phyloP scores from a whole-genome alignment of 1,140 invertebrate species.

The Ceratina japonica region DNA sequence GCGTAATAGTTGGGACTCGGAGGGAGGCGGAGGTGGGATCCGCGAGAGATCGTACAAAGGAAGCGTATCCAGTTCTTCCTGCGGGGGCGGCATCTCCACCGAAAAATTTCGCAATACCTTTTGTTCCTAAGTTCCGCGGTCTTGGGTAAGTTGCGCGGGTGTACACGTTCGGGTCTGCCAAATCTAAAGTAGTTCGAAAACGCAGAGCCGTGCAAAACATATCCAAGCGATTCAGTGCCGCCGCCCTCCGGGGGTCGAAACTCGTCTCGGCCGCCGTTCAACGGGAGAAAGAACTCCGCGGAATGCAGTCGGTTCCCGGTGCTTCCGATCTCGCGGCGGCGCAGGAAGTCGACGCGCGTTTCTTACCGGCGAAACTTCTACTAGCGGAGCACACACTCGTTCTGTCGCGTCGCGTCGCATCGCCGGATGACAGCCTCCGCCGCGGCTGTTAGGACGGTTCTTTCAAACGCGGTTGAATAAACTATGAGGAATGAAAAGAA shows the following conservation, averaged over 20 bases:
- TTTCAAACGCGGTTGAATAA: background rate
- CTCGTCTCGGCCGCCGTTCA: conserved; percentile 14
- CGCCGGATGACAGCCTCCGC: conserved; percentile 35
- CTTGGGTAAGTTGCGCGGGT: conserved; percentile 26
- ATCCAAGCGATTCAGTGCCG: conserved; percentile 26
- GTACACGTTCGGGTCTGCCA: conserved; percentile 26
- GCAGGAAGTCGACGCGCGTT: conserved; percentile 39
- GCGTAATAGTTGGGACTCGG: no score
- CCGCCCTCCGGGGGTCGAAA: background rate
- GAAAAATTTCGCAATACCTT: conserved; percentile 42
- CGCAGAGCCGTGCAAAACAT: conserved; percentile 48
- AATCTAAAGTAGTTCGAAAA: conserved; percentile 52
- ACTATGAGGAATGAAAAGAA: background rate
- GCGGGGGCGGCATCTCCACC: background rate
- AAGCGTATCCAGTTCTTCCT: no score
- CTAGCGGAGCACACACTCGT: conserved; percentile 21
- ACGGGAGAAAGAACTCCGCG: conserved; percentile 34
- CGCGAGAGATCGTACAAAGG: no score
- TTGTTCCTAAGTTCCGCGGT: conserved; percentile 46
- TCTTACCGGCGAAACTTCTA: conserved; percentile 40
- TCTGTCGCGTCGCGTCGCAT: conserved; percentile 15
- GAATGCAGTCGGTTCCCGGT: conserved; percentile 12
- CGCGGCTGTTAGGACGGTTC: background rate
- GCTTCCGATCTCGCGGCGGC: conserved; percentile 34
- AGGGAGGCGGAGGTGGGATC: no score